phyloP scores from a whole-genome alignment of 1,140 invertebrate species.

The Penaeus chinensis region DNA sequence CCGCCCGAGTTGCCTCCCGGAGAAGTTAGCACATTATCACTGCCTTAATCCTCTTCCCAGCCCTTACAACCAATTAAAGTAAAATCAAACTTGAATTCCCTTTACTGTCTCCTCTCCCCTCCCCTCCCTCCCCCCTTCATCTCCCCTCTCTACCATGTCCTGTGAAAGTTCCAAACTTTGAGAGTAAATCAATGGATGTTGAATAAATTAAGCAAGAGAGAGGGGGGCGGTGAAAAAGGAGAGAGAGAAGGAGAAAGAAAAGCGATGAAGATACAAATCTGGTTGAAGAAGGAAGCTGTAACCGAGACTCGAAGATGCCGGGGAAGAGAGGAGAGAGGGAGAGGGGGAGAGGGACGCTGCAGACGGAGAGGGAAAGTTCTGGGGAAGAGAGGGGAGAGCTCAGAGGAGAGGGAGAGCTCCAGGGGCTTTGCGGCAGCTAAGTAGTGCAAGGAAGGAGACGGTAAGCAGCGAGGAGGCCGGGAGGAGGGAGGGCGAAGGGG shows the following conservation, averaged over 20 bases:
- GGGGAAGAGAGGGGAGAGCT: neutral
- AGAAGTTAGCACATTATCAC: constrained; percentile 27
- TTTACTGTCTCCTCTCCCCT: neutral
- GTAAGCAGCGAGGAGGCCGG: neutral
- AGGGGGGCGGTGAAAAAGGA: neutral
- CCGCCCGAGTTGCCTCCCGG: neutral
- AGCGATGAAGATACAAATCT: neutral
- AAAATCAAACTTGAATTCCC: constrained; percentile 39
- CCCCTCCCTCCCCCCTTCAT: too few relatives aligned
- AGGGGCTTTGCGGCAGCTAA: neutral
- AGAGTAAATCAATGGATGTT: constrained; percentile 33
- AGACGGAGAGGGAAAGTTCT: neutral
- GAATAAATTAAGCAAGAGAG: constrained; percentile 26
- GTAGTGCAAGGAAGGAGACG: neutral
- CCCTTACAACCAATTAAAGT: constrained; percentile 34
- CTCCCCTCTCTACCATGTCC: neutral
- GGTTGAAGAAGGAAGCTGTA: neutral
- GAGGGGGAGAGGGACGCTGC: neutral
- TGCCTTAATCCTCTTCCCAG: constrained; percentile 17
- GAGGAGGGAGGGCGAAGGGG: neutral
- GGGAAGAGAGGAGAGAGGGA: neutral
- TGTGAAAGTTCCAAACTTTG: constrained; percentile 31
- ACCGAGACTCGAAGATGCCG: neutral
- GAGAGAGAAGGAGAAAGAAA: neutral
- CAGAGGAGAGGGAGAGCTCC: neutral